Evolutionary conservation across 2,888 invertebrate species (phyloP), one percentile per base, ranked within the genome.

Genomic region (Drepanosiphum platanoidis): DNA sequence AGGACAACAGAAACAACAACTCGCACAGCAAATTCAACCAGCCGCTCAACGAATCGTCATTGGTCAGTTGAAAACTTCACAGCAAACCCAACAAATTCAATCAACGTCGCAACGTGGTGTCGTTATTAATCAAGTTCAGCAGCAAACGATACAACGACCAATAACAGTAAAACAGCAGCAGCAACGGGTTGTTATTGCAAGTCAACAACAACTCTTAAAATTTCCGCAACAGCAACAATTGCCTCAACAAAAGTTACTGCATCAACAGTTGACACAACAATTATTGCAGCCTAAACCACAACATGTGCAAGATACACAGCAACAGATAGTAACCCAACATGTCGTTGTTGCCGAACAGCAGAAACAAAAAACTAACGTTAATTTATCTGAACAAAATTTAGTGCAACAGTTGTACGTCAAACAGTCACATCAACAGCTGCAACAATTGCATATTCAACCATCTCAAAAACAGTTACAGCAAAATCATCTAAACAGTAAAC

Each of bases 201-300:
- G 61, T 3, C 81, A 81, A 61, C 71, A 71, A 72, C 81, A 81
- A 39, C 13, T 81, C 27, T 81, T 81, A 42, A 81, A 71, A 72
- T 15, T 72, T 18, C 64, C 77, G 15, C 58, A 13, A 34, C 46
- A 81, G 27, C 80, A 70, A 22, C 68, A 81, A 8, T 32, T 30
- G 3, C 30, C 39, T 18, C 71, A 81, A 42, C 71, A 71, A 81
- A 13, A 58, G 0, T 18, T 61, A 71, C 36, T 81, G 2, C 52
- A 81, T 39, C 27, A 36, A 42, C 52, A 52, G 9, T 7, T 46
- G 27, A 5, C 79, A 18, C 68, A 78, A 4, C 39, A 68, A 27
- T 18, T 52, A 52, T 34, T 52, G 18, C 68, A 80, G 5, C 34
- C 79, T 27, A 34, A 36, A 30, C 15, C 2, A 46, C 72, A 42